These are phyloP conservation scores for Empidonax alnorum DNA, from an alignment of 2,113 vertebrate genomes.

Conservation along the genomic window DNA sequence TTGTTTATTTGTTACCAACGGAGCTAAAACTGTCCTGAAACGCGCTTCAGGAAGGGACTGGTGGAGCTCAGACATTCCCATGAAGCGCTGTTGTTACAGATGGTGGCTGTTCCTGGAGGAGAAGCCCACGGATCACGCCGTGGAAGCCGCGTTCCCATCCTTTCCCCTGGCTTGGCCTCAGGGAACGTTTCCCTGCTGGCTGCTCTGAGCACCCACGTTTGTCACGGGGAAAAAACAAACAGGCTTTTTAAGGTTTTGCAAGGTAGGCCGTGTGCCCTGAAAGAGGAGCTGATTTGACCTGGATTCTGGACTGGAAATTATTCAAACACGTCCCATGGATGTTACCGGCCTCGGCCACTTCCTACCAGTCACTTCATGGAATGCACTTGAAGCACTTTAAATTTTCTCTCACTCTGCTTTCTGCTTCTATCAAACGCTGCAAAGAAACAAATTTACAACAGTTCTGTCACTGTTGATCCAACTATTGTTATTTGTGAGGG, in stretches of 20 bases:
- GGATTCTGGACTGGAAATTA: slow-evolving; percentile 19
- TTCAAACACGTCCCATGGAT: slow-evolving; percentile 36
- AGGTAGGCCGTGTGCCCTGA: background rate
- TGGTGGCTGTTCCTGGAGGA: background rate
- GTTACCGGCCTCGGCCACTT: background rate
- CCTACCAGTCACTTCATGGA: background rate
- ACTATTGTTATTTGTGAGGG: background rate
- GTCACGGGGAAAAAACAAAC: background rate
- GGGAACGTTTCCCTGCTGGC: background rate
- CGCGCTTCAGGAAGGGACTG: background rate
- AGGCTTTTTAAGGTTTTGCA: background rate
- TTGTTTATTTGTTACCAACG: background rate
- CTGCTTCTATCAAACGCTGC: background rate
- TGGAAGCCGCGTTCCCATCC: background rate
- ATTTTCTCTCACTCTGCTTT: slow-evolving; percentile 25
- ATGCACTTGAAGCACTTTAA: background rate
- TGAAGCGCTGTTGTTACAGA: slow-evolving; percentile 17
- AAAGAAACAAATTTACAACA: background rate
- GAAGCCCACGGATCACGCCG: background rate
- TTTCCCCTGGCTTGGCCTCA: background rate
- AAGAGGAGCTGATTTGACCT: slow-evolving; percentile 18
- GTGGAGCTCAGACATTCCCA: background rate
- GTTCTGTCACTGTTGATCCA: background rate
- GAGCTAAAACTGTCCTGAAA: background rate
- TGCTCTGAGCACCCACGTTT: background rate